Evolutionary conservation across 2,888 invertebrate species (phyloP), one percentile per base, ranked within the genome.

Genomic region (Noctua pronuba): DNA sequence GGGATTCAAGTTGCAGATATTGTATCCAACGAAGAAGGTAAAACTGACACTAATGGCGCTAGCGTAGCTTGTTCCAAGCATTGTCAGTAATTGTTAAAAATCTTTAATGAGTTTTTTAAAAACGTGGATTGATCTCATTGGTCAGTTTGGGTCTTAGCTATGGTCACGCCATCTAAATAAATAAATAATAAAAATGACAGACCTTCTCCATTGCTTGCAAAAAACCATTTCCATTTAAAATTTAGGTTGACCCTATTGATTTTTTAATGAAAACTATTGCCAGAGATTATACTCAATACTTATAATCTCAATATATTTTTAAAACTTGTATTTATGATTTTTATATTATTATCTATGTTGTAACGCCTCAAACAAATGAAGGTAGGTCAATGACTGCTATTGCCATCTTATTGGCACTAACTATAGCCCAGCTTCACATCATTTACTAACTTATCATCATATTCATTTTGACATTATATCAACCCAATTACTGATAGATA

Each of bases 391-490:
- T n/a, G 49, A 62, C 41, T 31, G 62, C 62, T 75, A 52, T 64
- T 18, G 49, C n/a, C 62, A 64, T 41, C 75, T 75, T 18, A 49
- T 62, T 13, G 41, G 18, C 69, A 41, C 55, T 31, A 24, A 69
- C 41, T 73, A 11, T 64, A 49, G 49, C n/a, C n/a, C 69, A 70
- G 65, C 16, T 60, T 52, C 18, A 65, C 28, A 41, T 35, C 13
- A 41, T 46, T 13, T 18, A 64, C 21, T 68, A 52, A 75, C 35
- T 31, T 31, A 41, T 3, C 35, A 68, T 68, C 55, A 58, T 11
- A 10, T 52, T 58, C 31, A 62, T 62, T 62, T 8, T 31, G 31
- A 62, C 46, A 49, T 66, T 1, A n/a, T 31, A 4, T 52, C 52
- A 52, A 24, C 24, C 8, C 24, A 52, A 49, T 49, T 52, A 52